Conservation (phyloP, 2,113 vertebrate genomes). For the Bungarus multicinctus region DNA sequence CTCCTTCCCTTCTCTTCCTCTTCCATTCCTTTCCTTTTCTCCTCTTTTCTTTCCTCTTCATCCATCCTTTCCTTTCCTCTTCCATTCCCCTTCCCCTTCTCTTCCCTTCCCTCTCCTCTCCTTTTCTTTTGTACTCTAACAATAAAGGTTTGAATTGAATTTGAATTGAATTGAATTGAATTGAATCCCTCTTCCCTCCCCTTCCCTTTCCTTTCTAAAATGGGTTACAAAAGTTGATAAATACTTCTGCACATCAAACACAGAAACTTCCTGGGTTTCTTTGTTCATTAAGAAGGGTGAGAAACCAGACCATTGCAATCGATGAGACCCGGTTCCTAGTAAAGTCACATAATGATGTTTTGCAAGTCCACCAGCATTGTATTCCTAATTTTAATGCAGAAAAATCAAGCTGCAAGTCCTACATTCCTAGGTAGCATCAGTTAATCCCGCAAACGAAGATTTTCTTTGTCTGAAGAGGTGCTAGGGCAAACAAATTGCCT, state of each 20-base stretch:
- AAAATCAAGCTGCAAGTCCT: constrained; percentile 19
- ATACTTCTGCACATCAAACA: background rate
- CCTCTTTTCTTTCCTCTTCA: background rate
- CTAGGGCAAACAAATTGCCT: constrained; percentile 50
- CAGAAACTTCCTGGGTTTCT: background rate
- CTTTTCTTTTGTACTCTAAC: too few species aligned
- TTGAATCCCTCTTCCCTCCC: too few species aligned
- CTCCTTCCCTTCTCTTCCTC: too few species aligned
- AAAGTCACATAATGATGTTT: too few species aligned
- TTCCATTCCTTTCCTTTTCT: too few species aligned
- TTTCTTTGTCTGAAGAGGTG: constrained; percentile 39
- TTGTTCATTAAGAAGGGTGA: background rate
- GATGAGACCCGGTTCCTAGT: too few species aligned
- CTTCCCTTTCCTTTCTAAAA: background rate
- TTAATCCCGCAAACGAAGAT: constrained; percentile 37
- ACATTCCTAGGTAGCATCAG: constrained; percentile 24
- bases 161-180: too few species aligned
- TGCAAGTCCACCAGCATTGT: background rate
- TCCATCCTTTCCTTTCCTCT: too few species aligned
- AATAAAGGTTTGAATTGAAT: too few species aligned
- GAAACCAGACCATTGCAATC: too few species aligned
- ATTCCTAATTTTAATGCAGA: background rate
- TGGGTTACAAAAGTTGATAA: background rate
- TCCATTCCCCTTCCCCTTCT: too few species aligned
- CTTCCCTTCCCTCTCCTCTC: background rate